Conservation (phyloP, 2,113 vertebrate species). For the Delphinapterus leucas region DNA sequence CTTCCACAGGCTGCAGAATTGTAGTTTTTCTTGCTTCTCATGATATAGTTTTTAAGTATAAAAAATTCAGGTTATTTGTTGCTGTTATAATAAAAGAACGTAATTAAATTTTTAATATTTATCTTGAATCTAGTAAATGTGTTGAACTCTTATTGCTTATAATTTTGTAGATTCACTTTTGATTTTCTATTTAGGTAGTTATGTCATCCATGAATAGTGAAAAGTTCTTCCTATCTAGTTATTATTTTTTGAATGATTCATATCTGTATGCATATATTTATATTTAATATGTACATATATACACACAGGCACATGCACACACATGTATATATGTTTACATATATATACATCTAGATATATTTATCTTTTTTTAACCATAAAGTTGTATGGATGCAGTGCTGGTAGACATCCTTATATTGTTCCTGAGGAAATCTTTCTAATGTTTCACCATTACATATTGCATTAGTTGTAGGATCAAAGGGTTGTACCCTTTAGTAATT, state of each 20-base stretch:
- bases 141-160: background rate
- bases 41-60: background rate
- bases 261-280: background rate
- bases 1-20: too few relatives aligned
- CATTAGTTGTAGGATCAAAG: background rate
- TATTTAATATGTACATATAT: background rate
- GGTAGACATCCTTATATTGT: background rate
- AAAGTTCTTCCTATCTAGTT: background rate
- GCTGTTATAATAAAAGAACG: background rate
- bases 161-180: background rate
- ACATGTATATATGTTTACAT: background rate
- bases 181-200: background rate
- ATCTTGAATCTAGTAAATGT: background rate
- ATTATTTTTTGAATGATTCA: background rate
- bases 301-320: background rate
- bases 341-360: background rate
- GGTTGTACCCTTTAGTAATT: background rate
- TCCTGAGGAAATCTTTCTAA: background rate
- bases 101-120: background rate
- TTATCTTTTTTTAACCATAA: background rate
- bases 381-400: background rate
- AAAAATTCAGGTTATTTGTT: background rate
- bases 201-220: background rate
- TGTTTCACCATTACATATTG: background rate
- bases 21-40: too few relatives aligned